phyloP scores from a whole-genome alignment of 2,797 vertebrate species.

The Sebastes iracundus region DNA sequence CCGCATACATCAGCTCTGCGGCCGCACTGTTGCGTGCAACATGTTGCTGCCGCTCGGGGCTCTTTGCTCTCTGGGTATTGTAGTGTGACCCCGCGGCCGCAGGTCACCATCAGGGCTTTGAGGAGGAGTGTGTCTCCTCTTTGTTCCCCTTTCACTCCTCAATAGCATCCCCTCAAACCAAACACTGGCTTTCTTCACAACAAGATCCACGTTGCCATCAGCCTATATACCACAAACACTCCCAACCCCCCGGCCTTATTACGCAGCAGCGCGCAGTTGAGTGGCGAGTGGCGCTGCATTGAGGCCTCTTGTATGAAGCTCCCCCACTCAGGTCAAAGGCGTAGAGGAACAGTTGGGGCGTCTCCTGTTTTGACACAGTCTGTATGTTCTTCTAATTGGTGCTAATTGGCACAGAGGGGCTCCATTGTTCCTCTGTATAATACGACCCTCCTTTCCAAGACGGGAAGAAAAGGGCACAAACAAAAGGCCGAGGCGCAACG shows the following conservation, averaged over 20 bases:
- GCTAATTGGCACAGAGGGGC: conserved; percentile 82
- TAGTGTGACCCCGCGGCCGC: conserved; percentile 63
- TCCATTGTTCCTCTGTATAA: conserved; percentile 80
- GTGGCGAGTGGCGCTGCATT: conserved; percentile 60
- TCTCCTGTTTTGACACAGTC: conserved; percentile 81
- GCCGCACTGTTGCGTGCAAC: conserved; percentile 60
- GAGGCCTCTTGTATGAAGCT: conserved; percentile 67
- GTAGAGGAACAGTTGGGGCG: conserved; percentile 71
- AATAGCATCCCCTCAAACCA: conserved; percentile 71
- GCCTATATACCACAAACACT: conserved; percentile 52
- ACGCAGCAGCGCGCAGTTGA: conserved; percentile 28
- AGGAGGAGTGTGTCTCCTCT: conserved; percentile 74
- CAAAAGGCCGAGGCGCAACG: conserved; percentile 68
- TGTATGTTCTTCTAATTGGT: conserved; percentile 85
- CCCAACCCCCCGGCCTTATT: conserved; percentile 46
- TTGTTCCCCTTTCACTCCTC: conserved; percentile 75
- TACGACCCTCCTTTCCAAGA: conserved; percentile 66
- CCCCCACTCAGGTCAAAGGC: conserved; percentile 69
- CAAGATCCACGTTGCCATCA: conserved; percentile 63
- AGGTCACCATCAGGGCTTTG: conserved; percentile 71
- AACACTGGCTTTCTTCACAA: conserved; percentile 66
- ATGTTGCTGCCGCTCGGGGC: conserved; percentile 63
- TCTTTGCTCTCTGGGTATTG: conserved; percentile 59
- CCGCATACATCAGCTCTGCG: conserved; percentile 8
- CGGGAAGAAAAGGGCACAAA: conserved; percentile 66